Evolutionary conservation across 2,888 invertebrate species (phyloP).

Genomic region (Rhimphoctona megacephalus): DNA sequence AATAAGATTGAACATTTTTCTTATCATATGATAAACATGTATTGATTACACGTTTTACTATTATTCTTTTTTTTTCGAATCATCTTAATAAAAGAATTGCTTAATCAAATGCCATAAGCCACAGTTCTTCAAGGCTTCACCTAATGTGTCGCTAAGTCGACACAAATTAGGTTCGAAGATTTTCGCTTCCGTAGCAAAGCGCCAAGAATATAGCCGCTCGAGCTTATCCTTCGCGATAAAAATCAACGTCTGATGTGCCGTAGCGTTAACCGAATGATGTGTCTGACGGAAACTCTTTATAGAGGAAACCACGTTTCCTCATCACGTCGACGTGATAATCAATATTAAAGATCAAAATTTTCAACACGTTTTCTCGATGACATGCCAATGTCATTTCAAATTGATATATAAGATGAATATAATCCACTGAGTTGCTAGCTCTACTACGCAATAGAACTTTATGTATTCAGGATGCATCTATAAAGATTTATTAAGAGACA

Average conservation of each 20-base stretch:
- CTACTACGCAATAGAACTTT: not conserved
- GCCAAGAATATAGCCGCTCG: conserved; percentile 11
- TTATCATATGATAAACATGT: no score
- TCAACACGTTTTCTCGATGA: conserved; percentile 41
- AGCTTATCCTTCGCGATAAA: conserved; percentile 53
- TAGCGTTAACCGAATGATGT: conserved; percentile 29
- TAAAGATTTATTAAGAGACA: not conserved
- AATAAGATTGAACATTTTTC: no score
- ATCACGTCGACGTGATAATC: conserved; percentile 43
- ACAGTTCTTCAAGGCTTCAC: conserved; percentile 10
- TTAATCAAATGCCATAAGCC: not conserved
- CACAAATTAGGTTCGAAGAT: conserved; percentile 55
- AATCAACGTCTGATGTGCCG: conserved; percentile 53
- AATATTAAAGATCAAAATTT: conserved; percentile 48
- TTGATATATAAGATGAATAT: conserved; percentile 30
- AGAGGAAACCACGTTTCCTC: conserved; percentile 23
- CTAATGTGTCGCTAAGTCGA: conserved; percentile 34
- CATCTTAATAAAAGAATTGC: not conserved
- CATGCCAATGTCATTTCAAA: conserved; percentile 25
- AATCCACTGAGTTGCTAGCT: not conserved
- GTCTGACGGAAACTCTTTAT: conserved; percentile 42
- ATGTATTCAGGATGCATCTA: not conserved
- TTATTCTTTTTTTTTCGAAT: not conserved
- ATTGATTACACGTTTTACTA: no score
- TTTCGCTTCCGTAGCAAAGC: not conserved